Percentiles rank a stretch among this genome's conserved stretches.
Evolutionary conservation across 2,113 vertebrate species (phyloP).

Genomic region (Cettia cetti): DNA sequence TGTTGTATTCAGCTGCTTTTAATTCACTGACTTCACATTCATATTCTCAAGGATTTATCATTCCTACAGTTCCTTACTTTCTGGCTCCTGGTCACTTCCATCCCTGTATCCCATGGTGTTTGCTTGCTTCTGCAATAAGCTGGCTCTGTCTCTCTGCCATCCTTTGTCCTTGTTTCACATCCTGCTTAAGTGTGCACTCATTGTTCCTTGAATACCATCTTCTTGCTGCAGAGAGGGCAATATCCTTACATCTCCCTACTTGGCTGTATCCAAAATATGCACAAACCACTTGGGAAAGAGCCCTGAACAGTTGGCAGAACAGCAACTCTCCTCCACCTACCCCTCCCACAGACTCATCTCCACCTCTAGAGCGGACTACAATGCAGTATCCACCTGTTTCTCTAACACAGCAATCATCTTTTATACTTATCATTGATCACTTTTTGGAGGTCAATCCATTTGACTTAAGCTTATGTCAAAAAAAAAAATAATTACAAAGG

Average conservation of each 20-base stretch:
- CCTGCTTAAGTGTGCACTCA: neutral
- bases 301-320: fast-evolving
- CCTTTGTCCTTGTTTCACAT: neutral
- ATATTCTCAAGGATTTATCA: neutral
- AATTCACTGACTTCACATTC: neutral
- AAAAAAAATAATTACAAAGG: fast-evolving
- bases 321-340: neutral
- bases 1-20: neutral
- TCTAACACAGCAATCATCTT: neutral
- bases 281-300: neutral
- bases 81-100: neutral
- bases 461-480: neutral
- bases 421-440: neutral
- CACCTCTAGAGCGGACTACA: neutral
- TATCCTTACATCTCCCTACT: neutral
- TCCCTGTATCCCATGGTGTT: neutral
- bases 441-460: neutral
- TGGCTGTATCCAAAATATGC: neutral
- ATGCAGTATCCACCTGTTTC: neutral
- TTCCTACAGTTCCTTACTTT: neutral
- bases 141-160: neutral
- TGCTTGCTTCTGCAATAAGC: neutral
- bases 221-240: neutral
- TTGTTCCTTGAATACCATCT: neutral
- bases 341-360: neutral